Evolutionary conservation across 1,140 invertebrate species (phyloP).

Genomic region (Ceratoteleas bidentatus): DNA sequence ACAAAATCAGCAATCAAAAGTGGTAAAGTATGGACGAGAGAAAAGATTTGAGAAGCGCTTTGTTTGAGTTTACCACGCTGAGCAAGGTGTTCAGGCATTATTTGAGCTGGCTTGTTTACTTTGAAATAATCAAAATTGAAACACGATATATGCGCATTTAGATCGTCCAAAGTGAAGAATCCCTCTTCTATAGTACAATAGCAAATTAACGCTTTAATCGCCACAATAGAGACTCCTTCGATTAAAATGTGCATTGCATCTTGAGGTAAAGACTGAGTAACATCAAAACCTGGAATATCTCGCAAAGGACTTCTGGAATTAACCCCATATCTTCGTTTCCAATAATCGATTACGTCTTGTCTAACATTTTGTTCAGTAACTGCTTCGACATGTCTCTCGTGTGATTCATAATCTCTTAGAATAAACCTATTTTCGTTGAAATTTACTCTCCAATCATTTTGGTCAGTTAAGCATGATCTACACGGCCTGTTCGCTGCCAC

Average conservation of each 20-base stretch:
- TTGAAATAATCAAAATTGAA: conserved; percentile 12
- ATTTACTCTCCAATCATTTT: conserved; percentile 29
- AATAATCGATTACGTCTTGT: background rate
- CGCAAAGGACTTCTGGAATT: background rate
- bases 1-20: background rate
- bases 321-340: conserved; percentile 4
- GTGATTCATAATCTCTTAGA: background rate
- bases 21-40: conserved; percentile 3
- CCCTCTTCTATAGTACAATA: background rate
- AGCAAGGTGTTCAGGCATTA: background rate
- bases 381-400: background rate
- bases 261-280: background rate
- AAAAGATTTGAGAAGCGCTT: conserved; percentile 7
- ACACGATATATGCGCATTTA: conserved; percentile 4
- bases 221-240: conserved; percentile 1
- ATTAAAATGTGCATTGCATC: background rate
- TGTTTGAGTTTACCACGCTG: background rate
- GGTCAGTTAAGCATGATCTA: conserved; percentile 34
- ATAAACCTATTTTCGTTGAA: conserved; percentile 32
- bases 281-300: background rate
- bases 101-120: conserved; percentile 1
- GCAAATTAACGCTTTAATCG: background rate
- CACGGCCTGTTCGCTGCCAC: conserved; percentile 49
- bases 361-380: background rate
- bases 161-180: conserved; percentile 1